Evolutionary conservation across 2,797 vertebrate species (phyloP), one percentile per base, ranked within the genome.

Genomic region (Platyrinchus mystaceus): DNA sequence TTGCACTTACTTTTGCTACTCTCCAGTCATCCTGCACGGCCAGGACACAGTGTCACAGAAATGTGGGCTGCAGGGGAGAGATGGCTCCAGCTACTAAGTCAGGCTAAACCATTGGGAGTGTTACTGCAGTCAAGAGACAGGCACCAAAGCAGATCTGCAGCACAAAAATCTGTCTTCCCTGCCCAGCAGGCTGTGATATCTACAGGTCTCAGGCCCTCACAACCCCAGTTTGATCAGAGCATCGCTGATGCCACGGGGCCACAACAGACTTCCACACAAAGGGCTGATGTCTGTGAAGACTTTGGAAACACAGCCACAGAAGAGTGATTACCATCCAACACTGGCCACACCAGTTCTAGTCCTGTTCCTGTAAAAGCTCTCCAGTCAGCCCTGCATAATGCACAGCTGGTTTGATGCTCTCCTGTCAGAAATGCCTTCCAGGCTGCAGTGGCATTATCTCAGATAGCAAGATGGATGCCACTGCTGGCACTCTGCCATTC

Each of bases 401-500:
- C 68, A 60, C 2, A 6, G 83, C n/a, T 67, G 56, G 21, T 26
- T 36, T 46, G 49, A 68, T 6, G 28, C 26, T 77, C 46, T 62
- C 46, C 64, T 66, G 46, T 28, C 68, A 76, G 56, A 84, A 78
- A 73, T 2, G 19, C 47, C 53, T 74, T 83, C 81, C 62, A 47
- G 39, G 36, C 37, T 67, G 41, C 60, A 9, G 0, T 14, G 41
- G 53, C 34, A 56, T 83, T 76, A 62, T 41, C 76, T 81, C 46
- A 36, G 44, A 53, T n/a, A 70, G 76, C 20, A 89, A 84, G 73
- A 94, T 41, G 37, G 62, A 93, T 71, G 37, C 36, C 44, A 37
- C 64, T 67, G 37, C 71, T 93, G 91, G 90, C 85, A 92, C 39
- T 21, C 44, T 91, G 76, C 90, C 73, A 56, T 64, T 71, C 64